Evolutionary conservation across 1,140 invertebrate species (phyloP).

Genomic region (Drosophila trapezifrons): DNA sequence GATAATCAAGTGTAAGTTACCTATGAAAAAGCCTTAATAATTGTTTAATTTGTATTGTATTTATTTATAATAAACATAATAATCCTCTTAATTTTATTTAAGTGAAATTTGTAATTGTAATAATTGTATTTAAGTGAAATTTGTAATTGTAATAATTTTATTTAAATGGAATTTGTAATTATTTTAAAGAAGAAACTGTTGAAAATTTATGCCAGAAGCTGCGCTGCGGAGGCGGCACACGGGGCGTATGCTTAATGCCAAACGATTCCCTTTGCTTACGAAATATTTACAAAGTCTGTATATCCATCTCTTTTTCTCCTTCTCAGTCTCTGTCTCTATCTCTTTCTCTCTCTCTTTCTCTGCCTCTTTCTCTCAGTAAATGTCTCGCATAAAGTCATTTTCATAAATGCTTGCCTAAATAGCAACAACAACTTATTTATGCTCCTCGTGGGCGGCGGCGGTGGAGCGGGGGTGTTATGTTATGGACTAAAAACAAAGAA

Average conservation of each 20-base stretch:
- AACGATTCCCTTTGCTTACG: constrained; percentile 18
- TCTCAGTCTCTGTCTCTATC: too few species aligned
- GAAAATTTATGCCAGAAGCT: background rate
- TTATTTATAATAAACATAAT: too few species aligned
- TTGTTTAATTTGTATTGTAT: too few species aligned
- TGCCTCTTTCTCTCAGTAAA: constrained; percentile 13
- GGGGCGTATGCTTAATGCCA: constrained; percentile 29
- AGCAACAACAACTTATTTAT: constrained; percentile 49
- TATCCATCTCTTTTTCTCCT: too few species aligned
- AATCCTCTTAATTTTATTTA: too few species aligned
- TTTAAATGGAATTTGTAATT: background rate
- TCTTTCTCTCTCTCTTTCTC: too few species aligned
- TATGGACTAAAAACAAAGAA: constrained; percentile 8
- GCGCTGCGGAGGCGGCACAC: background rate
- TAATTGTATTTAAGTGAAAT: too few species aligned
- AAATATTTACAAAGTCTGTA: constrained; percentile 41
- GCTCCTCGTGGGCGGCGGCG: background rate
- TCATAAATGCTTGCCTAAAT: constrained; percentile 51
- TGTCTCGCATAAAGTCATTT: constrained; percentile 61
- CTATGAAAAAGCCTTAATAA: too few species aligned
- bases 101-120: too few species aligned
- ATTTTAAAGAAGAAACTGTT: background rate
- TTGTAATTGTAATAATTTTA: too few species aligned
- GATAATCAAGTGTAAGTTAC: background rate
- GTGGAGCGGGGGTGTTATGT: constrained; percentile 3